Evolutionary conservation across 1,140 invertebrate genomes (phyloP), one percentile per base, ranked within the genome.

Genomic region (Melipona quadrifasciata): DNA sequence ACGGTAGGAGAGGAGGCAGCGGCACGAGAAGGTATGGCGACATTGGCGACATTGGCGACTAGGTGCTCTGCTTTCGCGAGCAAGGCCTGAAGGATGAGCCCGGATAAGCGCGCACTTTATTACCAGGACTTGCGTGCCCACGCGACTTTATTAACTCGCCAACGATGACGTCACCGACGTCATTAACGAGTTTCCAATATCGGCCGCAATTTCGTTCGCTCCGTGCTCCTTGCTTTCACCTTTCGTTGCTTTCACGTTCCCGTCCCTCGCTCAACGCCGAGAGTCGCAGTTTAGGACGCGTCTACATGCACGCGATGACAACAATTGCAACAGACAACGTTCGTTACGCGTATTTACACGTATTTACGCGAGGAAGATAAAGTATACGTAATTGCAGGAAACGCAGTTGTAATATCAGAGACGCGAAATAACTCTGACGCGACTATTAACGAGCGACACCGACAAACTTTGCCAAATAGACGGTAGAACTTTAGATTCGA

Each of bases 101-200:
- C 75, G 89, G 88, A 90, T 87, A 87, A 89, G 85, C 80, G 86
- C 21, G 64, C 72, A 83, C 73, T 89, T 89, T 87, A 90, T 86
- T 90, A 81, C 88, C 82, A 84, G 79, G 70, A 84, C 31, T 31
- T 31, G 31, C 79, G 70, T 85, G 86, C 88, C 90, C 88, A 88
- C 90, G 78, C 86, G 77, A 88, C 85, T 88, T 91, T 90, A 90
- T 91, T 91, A 91, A 91, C 90, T 87, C 72, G 86, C 88, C 86
- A 88, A 86, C 86, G 80, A 79, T 91, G 90, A 91, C 82, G 83
- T 90, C 86, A 91, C 34, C 64, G 39, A 8, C 39, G 34, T 84
- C 84, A 84, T 86, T 91, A 91, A 90, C 88, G 81, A 82, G 75
- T 89, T 90, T 61, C 72, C 86, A 72, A 80, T 53, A 72, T 72